Percentiles rank a stretch among this genome's conserved stretches.
Conservation (phyloP, 2,113 vertebrate genomes). For the Pampusana beccarii region DNA sequence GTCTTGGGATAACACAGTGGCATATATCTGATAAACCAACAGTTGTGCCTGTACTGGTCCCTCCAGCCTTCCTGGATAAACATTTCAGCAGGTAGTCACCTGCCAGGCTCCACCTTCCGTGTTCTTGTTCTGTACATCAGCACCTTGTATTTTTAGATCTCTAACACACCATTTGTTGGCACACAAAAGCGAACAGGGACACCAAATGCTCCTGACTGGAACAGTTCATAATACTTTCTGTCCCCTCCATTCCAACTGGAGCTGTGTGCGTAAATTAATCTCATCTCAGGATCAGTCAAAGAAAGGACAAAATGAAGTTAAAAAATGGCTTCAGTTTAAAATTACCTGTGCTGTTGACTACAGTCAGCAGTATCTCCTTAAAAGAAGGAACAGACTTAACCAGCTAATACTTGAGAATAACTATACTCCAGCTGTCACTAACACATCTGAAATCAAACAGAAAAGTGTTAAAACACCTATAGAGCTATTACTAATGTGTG, state of each 20-base stretch:
- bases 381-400: background rate
- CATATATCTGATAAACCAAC: accelerated
- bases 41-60: background rate
- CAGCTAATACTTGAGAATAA: background rate
- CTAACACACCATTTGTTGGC: background rate
- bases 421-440: background rate
- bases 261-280: background rate
- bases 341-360: background rate
- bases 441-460: background rate
- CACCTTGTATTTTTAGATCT: background rate
- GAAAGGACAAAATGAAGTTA: background rate
- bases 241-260: background rate
- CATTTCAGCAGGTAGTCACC: background rate
- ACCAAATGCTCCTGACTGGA: background rate
- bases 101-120: background rate
- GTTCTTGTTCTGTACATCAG: background rate
- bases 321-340: background rate
- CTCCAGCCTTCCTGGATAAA: background rate
- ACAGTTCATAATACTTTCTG: background rate
- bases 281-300: background rate
- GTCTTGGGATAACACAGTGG: background rate
- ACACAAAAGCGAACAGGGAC: background rate
- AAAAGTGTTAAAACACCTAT: background rate
- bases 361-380: background rate
- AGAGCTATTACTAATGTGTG: background rate